Percentiles rank a stretch among this genome's conserved stretches.
Evolutionary conservation across 2,113 vertebrate genomes (phyloP).

Genomic region (Hassar affinis): DNA sequence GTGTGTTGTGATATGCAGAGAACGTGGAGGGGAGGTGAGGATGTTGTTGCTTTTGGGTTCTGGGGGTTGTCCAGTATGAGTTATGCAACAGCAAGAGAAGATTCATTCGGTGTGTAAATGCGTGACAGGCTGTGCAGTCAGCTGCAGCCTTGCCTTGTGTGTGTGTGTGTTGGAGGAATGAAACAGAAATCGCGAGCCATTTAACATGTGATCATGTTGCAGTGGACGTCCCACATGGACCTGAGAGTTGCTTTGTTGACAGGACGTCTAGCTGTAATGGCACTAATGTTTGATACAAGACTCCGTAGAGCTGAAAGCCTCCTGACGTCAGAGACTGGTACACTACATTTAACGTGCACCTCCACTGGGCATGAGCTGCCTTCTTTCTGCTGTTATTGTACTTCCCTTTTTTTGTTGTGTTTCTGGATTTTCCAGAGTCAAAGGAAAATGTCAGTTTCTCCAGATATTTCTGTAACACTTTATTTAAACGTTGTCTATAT

Average conservation of each 20-base stretch:
- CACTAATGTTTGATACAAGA: background rate
- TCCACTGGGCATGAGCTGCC: background rate
- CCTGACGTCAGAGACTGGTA: background rate
- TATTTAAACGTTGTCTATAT: background rate
- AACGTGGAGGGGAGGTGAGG: conserved; percentile 17
- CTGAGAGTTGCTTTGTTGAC: background rate
- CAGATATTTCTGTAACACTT: background rate
- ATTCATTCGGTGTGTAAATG: conserved; percentile 40
- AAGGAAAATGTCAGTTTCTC: background rate
- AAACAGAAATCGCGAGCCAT: background rate
- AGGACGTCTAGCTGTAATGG: background rate
- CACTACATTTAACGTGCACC: background rate
- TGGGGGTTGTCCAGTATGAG: conserved; percentile 48
- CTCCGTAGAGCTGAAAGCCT: background rate
- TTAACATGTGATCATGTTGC: background rate
- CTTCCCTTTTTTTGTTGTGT: background rate
- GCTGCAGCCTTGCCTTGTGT: conserved; percentile 1
- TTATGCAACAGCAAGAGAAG: conserved; percentile 51
- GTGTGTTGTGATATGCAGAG: background rate
- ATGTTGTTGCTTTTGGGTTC: conserved; percentile 45
- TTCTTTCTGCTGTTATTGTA: background rate
- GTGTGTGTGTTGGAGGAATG: background rate
- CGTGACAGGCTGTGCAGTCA: conserved; percentile 36
- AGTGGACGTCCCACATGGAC: background rate
- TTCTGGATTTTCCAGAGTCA: background rate